These are phyloP conservation scores for Phragmatobia fuliginosa DNA, from an alignment of 2,888 invertebrate genomes.

Conservation along the genomic window DNA sequence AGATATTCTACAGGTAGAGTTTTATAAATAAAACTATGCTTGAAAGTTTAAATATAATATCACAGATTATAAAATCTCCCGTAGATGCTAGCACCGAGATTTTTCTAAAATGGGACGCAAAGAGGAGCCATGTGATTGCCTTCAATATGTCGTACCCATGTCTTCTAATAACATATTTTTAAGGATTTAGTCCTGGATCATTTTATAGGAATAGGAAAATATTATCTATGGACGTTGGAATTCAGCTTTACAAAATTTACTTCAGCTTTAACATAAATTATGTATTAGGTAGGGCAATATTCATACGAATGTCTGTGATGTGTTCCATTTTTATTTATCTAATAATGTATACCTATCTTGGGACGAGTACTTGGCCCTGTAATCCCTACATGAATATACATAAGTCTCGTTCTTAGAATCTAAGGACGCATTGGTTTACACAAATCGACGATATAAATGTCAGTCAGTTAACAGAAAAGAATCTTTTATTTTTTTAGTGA, in stretches of 20 bases:
- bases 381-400: neutral
- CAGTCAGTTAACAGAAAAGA: neutral
- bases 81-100: conserved; percentile 48
- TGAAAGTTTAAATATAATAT: conserved; percentile 24
- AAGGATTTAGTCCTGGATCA: conserved; percentile 69
- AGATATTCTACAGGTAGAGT: neutral
- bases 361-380: neutral
- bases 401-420: neutral
- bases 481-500: neutral
- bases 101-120: conserved; percentile 43
- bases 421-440: neutral
- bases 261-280: conserved; percentile 61
- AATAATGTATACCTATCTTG: neutral
- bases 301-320: conserved; percentile 25
- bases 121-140: conserved; percentile 47
- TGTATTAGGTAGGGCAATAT: conserved; percentile 46
- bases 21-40: neutral
- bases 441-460: neutral
- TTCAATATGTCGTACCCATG: conserved; percentile 57
- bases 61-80: conserved; percentile 52
- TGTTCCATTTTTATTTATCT: conserved; percentile 9
- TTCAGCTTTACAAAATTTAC: conserved; percentile 59
- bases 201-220: conserved; percentile 67
- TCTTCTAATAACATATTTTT: conserved; percentile 71
- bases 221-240: conserved; percentile 63